Conservation (phyloP, 2,797 vertebrate genomes). For the Lepidocolaptes lacrymiger region DNA sequence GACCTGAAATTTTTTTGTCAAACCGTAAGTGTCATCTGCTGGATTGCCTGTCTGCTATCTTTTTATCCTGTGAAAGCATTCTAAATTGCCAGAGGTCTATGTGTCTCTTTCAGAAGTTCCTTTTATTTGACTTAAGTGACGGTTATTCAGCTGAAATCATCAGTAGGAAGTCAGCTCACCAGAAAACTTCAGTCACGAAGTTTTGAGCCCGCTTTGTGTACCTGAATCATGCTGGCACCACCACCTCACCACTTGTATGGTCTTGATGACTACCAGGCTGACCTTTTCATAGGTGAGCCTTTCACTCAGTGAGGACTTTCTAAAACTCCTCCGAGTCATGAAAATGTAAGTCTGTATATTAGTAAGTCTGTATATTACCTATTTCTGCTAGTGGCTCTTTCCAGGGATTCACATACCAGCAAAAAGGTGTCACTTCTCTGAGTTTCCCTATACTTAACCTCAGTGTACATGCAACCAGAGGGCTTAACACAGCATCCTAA, state of each 20-base stretch:
- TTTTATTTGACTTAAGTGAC: background rate
- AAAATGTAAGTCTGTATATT: background rate
- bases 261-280: background rate
- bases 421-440: background rate
- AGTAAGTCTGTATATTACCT: background rate
- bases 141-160: background rate
- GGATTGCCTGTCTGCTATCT: background rate
- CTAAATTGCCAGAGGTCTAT: background rate
- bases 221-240: background rate
- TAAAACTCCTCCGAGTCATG: background rate
- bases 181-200: background rate
- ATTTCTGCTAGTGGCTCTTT: background rate
- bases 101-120: background rate
- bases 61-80: background rate
- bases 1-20: background rate
- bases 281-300: background rate
- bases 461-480: background rate
- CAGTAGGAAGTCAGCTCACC: background rate
- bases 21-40: background rate
- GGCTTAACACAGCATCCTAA: background rate
- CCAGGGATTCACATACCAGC: background rate
- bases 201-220: background rate
- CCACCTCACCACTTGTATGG: background rate
- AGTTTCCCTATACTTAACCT: background rate
- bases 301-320: fast-evolving